Percentiles rank a stretch among this genome's conserved stretches.
Evolutionary conservation across 92 coral and sea anemone genomes (phyloP).

Genomic region (Virgularia gustaviana): DNA sequence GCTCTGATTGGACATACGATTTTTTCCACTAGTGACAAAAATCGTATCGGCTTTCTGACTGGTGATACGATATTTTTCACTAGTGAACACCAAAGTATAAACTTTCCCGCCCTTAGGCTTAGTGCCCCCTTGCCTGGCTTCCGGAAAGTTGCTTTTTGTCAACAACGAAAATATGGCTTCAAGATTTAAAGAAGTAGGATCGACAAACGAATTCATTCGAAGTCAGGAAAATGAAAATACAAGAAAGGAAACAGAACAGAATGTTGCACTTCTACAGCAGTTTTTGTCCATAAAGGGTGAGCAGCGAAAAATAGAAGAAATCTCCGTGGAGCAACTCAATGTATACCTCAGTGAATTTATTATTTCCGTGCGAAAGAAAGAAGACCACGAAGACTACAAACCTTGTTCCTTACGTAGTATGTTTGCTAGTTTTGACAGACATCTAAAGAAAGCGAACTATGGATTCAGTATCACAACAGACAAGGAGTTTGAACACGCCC

Average conservation of each 20-base stretch:
- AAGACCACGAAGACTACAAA: slow-evolving; percentile 27
- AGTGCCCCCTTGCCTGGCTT: too few species aligned
- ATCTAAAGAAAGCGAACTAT: slow-evolving; percentile 21
- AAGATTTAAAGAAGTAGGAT: too few species aligned
- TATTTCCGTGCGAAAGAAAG: slow-evolving; percentile 23
- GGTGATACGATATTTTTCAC: not conserved
- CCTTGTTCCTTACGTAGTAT: slow-evolving; percentile 27
- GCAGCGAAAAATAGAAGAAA: slow-evolving; percentile 19
- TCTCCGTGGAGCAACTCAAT: slow-evolving; percentile 25
- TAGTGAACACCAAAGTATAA: not conserved
- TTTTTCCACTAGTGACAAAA: not conserved
- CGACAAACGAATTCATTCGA: too few species aligned
- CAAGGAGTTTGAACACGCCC: slow-evolving; percentile 33
- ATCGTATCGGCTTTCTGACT: not conserved
- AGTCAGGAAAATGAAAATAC: too few species aligned
- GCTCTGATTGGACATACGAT: too few species aligned
- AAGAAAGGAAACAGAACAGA: slow-evolving; percentile 11
- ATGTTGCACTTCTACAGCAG: slow-evolving; percentile 28
- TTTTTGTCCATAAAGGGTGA: slow-evolving; percentile 20
- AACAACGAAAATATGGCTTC: too few species aligned
- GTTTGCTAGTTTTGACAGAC: slow-evolving; percentile 37
- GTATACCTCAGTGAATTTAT: slow-evolving; percentile 34
- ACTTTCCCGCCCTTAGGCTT: too few species aligned
- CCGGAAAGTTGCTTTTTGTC: too few species aligned
- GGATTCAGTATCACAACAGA: slow-evolving; percentile 24